Evolutionary conservation across 2,888 invertebrate species (phyloP).

Genomic region (Margaritifera margaritifera): DNA sequence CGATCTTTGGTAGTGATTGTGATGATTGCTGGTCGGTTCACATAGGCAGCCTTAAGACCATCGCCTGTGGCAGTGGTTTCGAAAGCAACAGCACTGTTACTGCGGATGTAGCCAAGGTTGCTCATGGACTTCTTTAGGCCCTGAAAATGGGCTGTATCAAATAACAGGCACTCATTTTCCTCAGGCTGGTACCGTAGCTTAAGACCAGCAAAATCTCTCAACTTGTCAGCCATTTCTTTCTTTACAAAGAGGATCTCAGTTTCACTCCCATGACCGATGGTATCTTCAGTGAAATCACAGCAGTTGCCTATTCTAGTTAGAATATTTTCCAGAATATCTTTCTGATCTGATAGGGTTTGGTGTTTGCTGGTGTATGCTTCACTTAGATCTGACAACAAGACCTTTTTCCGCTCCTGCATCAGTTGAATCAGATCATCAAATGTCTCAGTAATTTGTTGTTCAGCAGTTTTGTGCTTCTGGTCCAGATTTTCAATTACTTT

Average conservation of each 20-base stretch:
- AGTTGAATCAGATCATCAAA: constrained; percentile 68
- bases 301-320: constrained; percentile 72
- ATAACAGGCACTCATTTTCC: constrained; percentile 69
- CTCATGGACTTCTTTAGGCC: constrained; percentile 61
- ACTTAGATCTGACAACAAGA: constrained; percentile 68
- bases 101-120: constrained; percentile 68
- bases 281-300: constrained; percentile 74
- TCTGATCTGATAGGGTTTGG: constrained; percentile 68
- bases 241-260: constrained; percentile 75
- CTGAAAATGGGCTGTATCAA: constrained; percentile 66
- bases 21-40: constrained; percentile 67
- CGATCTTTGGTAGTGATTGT: constrained; percentile 71
- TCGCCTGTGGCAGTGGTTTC: constrained; percentile 73
- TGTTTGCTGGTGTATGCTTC: constrained; percentile 67
- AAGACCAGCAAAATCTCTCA: constrained; percentile 68
- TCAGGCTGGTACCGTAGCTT: constrained; percentile 66
- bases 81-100: constrained; percentile 72
- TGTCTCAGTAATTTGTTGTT: constrained; percentile 63
- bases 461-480: constrained; percentile 51
- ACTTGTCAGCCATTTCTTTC: constrained; percentile 74
- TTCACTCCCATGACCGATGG: constrained; percentile 73
- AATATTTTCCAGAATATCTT: constrained; percentile 70
- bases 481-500: constrained; percentile 59
- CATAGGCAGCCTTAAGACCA: constrained; percentile 69
- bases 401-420: constrained; percentile 66